Evolutionary conservation across 2,888 invertebrate genomes (phyloP).

Genomic region (Tipula unca): DNA sequence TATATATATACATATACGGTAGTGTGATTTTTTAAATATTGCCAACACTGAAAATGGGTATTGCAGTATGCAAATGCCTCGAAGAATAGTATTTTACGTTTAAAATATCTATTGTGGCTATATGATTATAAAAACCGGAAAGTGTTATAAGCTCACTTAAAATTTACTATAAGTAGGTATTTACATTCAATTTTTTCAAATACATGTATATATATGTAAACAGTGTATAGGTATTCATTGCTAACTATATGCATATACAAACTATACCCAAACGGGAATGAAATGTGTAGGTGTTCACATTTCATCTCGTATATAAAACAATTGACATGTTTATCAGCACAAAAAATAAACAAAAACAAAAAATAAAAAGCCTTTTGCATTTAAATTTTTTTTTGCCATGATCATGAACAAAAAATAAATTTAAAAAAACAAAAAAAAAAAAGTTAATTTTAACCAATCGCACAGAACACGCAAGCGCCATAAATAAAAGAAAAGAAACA

Average conservation of each 20-base stretch:
- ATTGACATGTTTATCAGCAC: background rate
- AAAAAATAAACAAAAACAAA: background rate
- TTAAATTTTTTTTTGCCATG: background rate
- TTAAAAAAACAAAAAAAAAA: background rate
- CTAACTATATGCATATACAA: background rate
- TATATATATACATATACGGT: too few species aligned
- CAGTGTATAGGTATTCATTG: too few species aligned
- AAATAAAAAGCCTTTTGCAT: background rate
- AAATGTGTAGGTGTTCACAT: background rate
- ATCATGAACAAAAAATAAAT: background rate
- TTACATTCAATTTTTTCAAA: background rate
- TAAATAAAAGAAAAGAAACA: background rate
- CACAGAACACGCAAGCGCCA: background rate
- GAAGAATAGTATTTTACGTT: background rate
- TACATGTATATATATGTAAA: background rate
- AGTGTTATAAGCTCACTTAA: background rate
- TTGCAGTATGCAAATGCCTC: too few species aligned
- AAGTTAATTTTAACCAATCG: background rate
- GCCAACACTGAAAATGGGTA: too few species aligned
- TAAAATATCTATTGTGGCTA: background rate
- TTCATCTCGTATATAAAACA: background rate
- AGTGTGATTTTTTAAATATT: too few species aligned
- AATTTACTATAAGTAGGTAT: background rate
- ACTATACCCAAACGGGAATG: background rate
- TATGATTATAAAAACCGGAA: background rate